phyloP scores from a whole-genome alignment of 2,888 invertebrate species.

The Psylliodes chrysocephalus region DNA sequence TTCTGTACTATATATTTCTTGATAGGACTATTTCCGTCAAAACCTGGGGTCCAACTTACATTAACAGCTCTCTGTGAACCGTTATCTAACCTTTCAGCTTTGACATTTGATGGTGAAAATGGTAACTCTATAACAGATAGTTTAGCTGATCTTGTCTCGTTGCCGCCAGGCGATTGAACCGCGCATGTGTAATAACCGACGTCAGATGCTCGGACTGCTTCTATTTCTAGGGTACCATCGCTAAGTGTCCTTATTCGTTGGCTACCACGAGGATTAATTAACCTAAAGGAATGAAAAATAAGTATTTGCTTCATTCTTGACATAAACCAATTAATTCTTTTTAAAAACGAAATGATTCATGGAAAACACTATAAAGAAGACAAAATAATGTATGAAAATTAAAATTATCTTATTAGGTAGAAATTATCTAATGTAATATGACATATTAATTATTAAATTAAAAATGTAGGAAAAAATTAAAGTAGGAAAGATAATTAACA shows the following conservation, averaged over 20 bases:
- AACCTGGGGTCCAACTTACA: constrained; percentile 94
- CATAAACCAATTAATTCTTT: too few relatives aligned
- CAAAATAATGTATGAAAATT: too few relatives aligned
- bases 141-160: constrained; percentile 87
- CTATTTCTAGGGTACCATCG: constrained; percentile 89
- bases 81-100: constrained; percentile 74
- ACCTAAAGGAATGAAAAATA: constrained; percentile 56
- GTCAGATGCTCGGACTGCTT: constrained; percentile 89
- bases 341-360: not conserved
- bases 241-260: constrained; percentile 78
- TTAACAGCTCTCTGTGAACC: constrained; percentile 82
- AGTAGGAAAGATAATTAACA: too few relatives aligned
- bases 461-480: too few relatives aligned
- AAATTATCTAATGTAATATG: too few relatives aligned
- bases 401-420: too few relatives aligned
- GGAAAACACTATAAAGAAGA: constrained; percentile 26
- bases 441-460: too few relatives aligned
- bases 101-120: constrained; percentile 89
- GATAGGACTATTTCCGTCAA: constrained; percentile 96
- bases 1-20: constrained; percentile 92
- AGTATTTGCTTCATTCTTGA: not conserved
- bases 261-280: constrained; percentile 71
- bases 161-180: constrained; percentile 90
- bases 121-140: constrained; percentile 94
- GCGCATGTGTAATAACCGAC: constrained; percentile 94